phyloP scores from a whole-genome alignment of 2,888 invertebrate species.

The Dinocampus coccinellae region DNA sequence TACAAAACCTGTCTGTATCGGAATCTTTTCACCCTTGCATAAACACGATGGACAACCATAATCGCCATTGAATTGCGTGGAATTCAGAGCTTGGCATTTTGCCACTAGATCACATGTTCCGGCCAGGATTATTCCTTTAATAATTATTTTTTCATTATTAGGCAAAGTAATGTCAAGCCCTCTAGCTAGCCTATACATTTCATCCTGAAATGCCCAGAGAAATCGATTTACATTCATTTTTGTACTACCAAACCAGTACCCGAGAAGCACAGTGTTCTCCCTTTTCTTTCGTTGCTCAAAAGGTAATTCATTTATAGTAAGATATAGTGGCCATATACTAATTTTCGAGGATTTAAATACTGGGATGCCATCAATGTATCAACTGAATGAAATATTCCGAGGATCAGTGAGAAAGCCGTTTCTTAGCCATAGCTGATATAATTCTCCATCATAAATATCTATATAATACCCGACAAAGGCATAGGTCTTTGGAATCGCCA shows the following conservation, averaged over 20 bases:
- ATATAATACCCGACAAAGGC: not conserved
- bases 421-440: not conserved
- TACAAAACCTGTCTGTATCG: slow-evolving; percentile 12
- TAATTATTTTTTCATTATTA: not conserved
- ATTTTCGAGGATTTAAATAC: slow-evolving; percentile 19
- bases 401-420: slow-evolving; percentile 14
- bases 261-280: not conserved
- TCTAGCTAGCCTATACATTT: not conserved
- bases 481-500: not conserved
- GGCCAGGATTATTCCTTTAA: slow-evolving; percentile 27
- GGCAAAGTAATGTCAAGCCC: not conserved
- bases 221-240: slow-evolving; percentile 39
- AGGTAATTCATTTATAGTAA: slow-evolving; percentile 30
- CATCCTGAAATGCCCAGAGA: slow-evolving; percentile 11
- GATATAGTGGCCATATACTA: slow-evolving; percentile 17
- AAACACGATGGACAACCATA: slow-evolving; percentile 36
- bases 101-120: slow-evolving; percentile 38
- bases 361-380: slow-evolving; percentile 20
- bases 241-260: slow-evolving; percentile 38
- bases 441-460: slow-evolving; percentile 29
- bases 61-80: slow-evolving; percentile 30
- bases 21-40: slow-evolving; percentile 23
- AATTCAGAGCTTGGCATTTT: slow-evolving; percentile 36
- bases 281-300: not conserved
- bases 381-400: slow-evolving; percentile 28